These are phyloP conservation scores for Steatocranus sp. DNA, from an alignment of 2,797 vertebrate genomes.

Conservation along the genomic window DNA sequence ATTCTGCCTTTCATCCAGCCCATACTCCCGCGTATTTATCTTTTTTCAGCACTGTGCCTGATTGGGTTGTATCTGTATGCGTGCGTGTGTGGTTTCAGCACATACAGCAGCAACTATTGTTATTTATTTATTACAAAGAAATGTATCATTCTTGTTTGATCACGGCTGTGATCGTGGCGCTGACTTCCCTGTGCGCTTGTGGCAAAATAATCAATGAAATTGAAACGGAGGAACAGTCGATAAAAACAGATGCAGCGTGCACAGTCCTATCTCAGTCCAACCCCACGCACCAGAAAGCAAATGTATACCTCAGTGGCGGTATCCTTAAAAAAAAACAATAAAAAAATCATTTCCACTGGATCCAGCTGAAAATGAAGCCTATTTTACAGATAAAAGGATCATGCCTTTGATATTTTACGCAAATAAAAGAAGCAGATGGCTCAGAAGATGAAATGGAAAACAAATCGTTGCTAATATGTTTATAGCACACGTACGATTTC, in stretches of 20 bases:
- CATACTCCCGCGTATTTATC: not conserved
- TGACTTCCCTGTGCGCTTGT: not conserved
- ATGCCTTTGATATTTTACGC: not conserved
- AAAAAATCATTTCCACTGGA: not conserved
- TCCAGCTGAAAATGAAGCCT: not conserved
- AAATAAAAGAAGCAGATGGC: not conserved
- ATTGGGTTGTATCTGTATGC: not conserved
- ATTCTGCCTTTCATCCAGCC: not conserved
- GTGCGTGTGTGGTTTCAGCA: not conserved
- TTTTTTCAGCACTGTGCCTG: not conserved
- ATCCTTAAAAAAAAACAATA: not conserved
- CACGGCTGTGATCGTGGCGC: not conserved
- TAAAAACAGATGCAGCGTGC: not conserved
- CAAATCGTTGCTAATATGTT: conserved; percentile 7
- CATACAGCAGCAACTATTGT: not conserved
- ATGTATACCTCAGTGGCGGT: not conserved
- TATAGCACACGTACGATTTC: not conserved
- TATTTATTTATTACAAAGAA: not conserved
- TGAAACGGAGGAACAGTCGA: not conserved
- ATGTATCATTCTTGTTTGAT: not conserved
- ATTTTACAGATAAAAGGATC: not conserved
- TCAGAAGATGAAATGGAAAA: not conserved
- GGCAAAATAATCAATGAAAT: not conserved
- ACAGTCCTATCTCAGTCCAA: not conserved
- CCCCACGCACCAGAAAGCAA: not conserved